These are phyloP conservation scores for Chionoecetes opilio DNA, from an alignment of 1,140 invertebrate genomes.

Conservation along the genomic window DNA sequence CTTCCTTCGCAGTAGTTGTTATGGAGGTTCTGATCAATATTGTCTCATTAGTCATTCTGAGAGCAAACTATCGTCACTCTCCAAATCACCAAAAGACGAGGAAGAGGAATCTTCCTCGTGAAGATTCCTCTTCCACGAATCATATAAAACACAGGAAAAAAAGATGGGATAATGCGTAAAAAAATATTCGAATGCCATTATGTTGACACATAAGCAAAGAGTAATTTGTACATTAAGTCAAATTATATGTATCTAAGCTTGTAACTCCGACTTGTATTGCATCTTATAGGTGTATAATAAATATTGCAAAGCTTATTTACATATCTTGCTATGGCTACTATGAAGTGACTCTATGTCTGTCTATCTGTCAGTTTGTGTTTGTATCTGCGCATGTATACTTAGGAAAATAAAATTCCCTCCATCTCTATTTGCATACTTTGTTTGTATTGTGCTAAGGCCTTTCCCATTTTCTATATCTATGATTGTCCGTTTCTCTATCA, in stretches of 20 bases:
- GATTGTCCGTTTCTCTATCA: too few relatives aligned
- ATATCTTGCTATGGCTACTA: not conserved
- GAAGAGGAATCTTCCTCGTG: too few relatives aligned
- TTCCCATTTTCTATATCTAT: too few relatives aligned
- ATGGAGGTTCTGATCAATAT: conserved; percentile 4
- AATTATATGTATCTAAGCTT: not conserved
- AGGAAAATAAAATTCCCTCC: too few relatives aligned
- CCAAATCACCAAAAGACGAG: too few relatives aligned
- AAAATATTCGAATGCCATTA: conserved; percentile 7
- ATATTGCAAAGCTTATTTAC: not conserved
- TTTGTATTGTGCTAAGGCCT: too few relatives aligned
- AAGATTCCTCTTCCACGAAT: not conserved
- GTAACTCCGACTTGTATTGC: not conserved
- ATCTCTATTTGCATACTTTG: too few relatives aligned
- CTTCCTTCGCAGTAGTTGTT: not conserved
- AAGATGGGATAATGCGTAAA: not conserved
- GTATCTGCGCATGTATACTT: not conserved
- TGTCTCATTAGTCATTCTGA: not conserved
- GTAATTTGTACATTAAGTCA: not conserved
- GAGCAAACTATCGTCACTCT: not conserved
- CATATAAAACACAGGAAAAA: not conserved
- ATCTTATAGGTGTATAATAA: not conserved
- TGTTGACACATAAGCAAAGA: not conserved
- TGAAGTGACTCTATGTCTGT: not conserved
- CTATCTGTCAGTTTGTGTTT: not conserved